These are phyloP conservation scores for Danio aesculapii DNA, from an alignment of 2,797 vertebrate genomes.

Conservation along the genomic window DNA sequence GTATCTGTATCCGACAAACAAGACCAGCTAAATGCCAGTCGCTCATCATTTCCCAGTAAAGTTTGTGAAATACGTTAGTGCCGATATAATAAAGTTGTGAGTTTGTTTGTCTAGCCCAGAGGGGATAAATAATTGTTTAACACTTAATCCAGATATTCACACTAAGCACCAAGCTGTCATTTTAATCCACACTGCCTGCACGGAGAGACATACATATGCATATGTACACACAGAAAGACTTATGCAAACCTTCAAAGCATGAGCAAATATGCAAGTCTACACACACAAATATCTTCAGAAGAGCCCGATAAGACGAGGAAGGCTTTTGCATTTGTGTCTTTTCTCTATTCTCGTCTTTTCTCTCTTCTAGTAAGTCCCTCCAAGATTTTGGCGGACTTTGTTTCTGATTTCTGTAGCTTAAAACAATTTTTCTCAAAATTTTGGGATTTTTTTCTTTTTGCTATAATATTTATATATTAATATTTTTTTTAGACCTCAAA, in stretches of 20 bases:
- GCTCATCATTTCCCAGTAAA: not conserved
- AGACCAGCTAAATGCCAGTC: not conserved
- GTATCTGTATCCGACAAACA: not conserved
- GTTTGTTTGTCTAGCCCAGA: constrained; percentile 23
- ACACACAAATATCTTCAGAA: constrained; percentile 38
- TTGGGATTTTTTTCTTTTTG: no score
- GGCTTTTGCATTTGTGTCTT: constrained; percentile 15
- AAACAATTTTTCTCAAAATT: no score
- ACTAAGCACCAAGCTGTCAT: constrained; percentile 25
- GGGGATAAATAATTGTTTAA: constrained; percentile 37
- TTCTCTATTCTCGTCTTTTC: not conserved
- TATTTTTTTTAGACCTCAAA: no score
- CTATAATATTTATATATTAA: no score
- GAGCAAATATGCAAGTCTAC: constrained; percentile 33
- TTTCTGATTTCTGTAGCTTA: no score
- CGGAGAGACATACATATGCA: constrained; percentile 33
- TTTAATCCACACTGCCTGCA: constrained; percentile 36
- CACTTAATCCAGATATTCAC: constrained; percentile 39
- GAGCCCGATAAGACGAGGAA: constrained; percentile 18
- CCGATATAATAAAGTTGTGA: not conserved
- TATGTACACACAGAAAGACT: constrained; percentile 38
- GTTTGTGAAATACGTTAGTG: not conserved
- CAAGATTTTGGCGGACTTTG: no score
- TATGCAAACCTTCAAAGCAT: constrained; percentile 37
- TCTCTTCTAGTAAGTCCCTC: not conserved